Evolutionary conservation across 2,888 invertebrate species (phyloP).

Genomic region (Polymixis flavicincta): DNA sequence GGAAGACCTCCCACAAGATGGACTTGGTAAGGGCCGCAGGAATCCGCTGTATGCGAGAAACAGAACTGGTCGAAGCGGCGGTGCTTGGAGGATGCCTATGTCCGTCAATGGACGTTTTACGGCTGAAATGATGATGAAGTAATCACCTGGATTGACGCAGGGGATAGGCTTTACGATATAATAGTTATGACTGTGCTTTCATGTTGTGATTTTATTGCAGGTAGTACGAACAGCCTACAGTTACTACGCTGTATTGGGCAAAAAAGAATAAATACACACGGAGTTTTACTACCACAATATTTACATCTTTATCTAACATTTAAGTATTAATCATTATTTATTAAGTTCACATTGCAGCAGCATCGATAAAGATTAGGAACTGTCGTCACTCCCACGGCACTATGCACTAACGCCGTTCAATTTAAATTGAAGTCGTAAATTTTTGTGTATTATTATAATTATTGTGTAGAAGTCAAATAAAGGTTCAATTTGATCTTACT

Average conservation of each 20-base stretch:
- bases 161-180: not conserved
- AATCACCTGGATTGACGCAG: not conserved
- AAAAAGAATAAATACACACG: conserved; percentile 45
- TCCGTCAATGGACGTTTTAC: no score
- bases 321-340: not conserved
- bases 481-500: conserved; percentile 18
- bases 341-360: conserved; percentile 4
- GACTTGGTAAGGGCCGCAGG: no score
- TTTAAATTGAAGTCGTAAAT: not conserved
- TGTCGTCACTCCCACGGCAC: not conserved
- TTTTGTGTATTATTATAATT: not conserved
- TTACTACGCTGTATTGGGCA: conserved; percentile 80
- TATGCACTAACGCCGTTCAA: not conserved
- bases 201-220: conserved; percentile 71
- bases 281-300: not conserved
- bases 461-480: conserved; percentile 33
- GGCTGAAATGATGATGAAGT: no score
- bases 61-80: no score
- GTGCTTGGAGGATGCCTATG: no score
- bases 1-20: no score
- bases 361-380: conserved; percentile 4
- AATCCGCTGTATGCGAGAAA: no score
- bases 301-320: not conserved
- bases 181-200: not conserved
- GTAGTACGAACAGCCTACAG: conserved; percentile 83